These are phyloP conservation scores for Cheilosia soror DNA, from an alignment of 2,888 invertebrate species.

Conservation along the genomic window DNA sequence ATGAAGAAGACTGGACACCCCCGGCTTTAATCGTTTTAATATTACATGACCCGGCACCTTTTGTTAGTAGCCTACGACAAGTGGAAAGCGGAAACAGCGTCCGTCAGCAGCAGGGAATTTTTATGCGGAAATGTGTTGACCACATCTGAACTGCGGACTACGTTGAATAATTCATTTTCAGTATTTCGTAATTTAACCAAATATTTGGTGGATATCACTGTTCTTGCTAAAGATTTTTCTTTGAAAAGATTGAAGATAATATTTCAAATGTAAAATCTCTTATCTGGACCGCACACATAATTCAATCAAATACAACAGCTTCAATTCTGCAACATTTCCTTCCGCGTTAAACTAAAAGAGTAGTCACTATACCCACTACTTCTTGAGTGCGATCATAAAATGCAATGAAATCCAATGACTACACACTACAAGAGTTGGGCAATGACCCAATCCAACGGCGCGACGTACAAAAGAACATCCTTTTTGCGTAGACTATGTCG, in stretches of 20 bases:
- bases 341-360: conserved; percentile 1
- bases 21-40: too few species aligned
- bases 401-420: conserved; percentile 8
- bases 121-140: too few species aligned
- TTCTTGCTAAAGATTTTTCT: not conserved
- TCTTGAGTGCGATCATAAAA: not conserved
- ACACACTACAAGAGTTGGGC: not conserved
- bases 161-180: too few species aligned
- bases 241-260: conserved; percentile 25
- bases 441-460: conserved; percentile 9
- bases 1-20: too few species aligned
- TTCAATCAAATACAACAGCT: conserved; percentile 3
- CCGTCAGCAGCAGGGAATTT: too few species aligned
- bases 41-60: too few species aligned
- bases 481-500: conserved; percentile 18
- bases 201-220: too few species aligned
- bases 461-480: conserved; percentile 10
- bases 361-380: not conserved
- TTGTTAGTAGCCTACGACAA: too few species aligned
- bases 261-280: conserved; percentile 19
- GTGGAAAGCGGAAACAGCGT: too few species aligned
- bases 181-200: too few species aligned
- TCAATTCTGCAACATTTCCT: conserved; percentile 7
- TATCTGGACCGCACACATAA: conserved; percentile 4
- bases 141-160: too few species aligned